Conservation (phyloP, 2,888 invertebrate genomes). For the Noctuana brunneofusca region DNA sequence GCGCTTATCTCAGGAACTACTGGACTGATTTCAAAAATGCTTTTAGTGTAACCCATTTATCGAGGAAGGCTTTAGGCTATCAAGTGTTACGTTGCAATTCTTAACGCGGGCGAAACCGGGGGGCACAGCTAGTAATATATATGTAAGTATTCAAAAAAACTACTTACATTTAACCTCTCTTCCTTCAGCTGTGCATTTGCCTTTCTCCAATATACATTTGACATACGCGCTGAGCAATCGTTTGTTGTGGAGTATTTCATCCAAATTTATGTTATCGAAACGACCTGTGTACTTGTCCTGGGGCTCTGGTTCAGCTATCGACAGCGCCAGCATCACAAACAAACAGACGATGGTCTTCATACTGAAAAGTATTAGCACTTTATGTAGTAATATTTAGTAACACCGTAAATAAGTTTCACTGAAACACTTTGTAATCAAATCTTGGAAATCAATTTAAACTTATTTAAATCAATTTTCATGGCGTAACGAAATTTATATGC, state of each 20-base stretch:
- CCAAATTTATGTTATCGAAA: constrained; percentile 84
- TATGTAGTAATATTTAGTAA: no score
- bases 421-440: background rate
- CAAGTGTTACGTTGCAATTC: no score
- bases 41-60: no score
- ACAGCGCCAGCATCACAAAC: constrained; percentile 53
- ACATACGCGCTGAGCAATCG: constrained; percentile 85
- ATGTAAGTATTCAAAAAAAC: no score
- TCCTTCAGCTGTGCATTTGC: constrained; percentile 86
- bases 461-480: no score
- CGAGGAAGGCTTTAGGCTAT: no score
- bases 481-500: no score
- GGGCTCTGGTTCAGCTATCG: constrained; percentile 35
- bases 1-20: no score
- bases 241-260: constrained; percentile 85
- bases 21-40: no score
- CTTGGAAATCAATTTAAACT: no score
- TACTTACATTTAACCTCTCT: constrained; percentile 87
- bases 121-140: no score
- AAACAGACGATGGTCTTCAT: constrained; percentile 57
- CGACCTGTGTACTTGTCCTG: constrained; percentile 80
- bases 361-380: constrained; percentile 42
- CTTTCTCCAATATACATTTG: constrained; percentile 85
- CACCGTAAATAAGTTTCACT: background rate
- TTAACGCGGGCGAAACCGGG: no score